Conservation (phyloP, 2,113 vertebrate genomes). For the Nematolebias whitei region DNA sequence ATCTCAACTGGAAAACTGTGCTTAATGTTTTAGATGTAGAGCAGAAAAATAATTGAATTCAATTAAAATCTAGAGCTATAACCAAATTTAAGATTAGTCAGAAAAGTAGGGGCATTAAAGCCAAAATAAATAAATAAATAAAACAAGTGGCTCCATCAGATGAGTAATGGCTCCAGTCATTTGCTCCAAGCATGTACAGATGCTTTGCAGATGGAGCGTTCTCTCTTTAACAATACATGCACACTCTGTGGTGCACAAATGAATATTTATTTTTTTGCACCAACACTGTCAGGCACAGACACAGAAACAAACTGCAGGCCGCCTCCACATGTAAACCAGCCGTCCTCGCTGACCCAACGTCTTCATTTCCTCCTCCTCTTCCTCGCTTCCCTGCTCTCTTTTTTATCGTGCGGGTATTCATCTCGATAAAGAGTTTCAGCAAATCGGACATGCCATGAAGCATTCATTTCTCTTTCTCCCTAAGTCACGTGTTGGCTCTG, state of each 20-base stretch:
- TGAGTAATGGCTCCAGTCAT: constrained; percentile 29
- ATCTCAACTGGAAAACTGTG: too few relatives aligned
- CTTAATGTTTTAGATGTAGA: too few relatives aligned
- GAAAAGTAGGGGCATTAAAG: too few relatives aligned
- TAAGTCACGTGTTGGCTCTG: constrained; percentile 44
- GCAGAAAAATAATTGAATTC: too few relatives aligned
- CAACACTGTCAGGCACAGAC: constrained; percentile 20
- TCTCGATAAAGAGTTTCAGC: constrained; percentile 19
- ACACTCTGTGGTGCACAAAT: neutral
- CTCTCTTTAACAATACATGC: constrained; percentile 11
- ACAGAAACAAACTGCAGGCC: constrained; percentile 21
- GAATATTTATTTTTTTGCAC: constrained; percentile 6
- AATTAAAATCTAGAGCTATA: too few relatives aligned
- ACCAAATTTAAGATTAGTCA: too few relatives aligned
- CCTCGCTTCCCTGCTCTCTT: constrained; percentile 19
- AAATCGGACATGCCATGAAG: constrained; percentile 39
- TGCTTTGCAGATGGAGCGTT: constrained; percentile 14
- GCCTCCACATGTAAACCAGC: constrained; percentile 45
- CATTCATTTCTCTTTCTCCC: constrained; percentile 67
- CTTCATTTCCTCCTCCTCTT: constrained; percentile 36
- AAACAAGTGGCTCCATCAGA: too few relatives aligned
- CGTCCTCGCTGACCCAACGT: constrained; percentile 54
- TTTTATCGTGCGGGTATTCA: constrained; percentile 36
- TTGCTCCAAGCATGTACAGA: constrained; percentile 21
- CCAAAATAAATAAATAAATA: neutral